A percentile compares a stretch with the other conserved stretches of the same genome.
phyloP scores from a whole-genome alignment of 2,113 vertebrate genomes.

The Mastomys natalensis region DNA sequence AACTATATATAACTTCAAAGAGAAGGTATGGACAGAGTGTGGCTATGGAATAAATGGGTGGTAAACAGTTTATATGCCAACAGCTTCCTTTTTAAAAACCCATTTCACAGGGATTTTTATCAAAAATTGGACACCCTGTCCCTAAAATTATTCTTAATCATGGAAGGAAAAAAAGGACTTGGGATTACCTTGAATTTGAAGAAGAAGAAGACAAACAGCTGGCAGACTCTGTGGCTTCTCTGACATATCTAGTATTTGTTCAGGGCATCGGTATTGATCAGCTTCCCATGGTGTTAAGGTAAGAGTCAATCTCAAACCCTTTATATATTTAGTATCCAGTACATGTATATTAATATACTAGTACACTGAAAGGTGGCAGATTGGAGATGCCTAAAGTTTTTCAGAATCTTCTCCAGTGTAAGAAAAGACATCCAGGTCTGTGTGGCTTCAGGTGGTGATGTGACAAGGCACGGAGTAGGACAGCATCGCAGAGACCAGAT shows the following conservation, averaged over 20 bases:
- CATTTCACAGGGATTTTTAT: conserved; percentile 85
- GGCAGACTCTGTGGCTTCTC: conserved; percentile 91
- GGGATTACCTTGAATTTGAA: conserved; percentile 85
- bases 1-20: background rate
- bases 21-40: background rate
- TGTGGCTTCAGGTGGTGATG: background rate
- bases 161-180: conserved; percentile 76
- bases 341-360: background rate
- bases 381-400: background rate
- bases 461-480: fast-evolving
- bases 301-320: conserved; percentile 54
- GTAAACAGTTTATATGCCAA: background rate
- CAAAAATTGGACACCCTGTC: conserved; percentile 83
- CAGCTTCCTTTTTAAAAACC: conserved; percentile 50
- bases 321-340: background rate
- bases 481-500: background rate
- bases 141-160: conserved; percentile 82
- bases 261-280: conserved; percentile 90
- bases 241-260: conserved; percentile 96
- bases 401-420: background rate
- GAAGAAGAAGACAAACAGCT: conserved; percentile 85
- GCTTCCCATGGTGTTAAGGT: conserved; percentile 95
- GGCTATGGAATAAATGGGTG: background rate
- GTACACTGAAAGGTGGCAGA: background rate
- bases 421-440: background rate